Percentiles rank a stretch among this genome's conserved stretches.
phyloP scores from a whole-genome alignment of 2,797 vertebrate genomes.

The Nyctibius grandis region DNA sequence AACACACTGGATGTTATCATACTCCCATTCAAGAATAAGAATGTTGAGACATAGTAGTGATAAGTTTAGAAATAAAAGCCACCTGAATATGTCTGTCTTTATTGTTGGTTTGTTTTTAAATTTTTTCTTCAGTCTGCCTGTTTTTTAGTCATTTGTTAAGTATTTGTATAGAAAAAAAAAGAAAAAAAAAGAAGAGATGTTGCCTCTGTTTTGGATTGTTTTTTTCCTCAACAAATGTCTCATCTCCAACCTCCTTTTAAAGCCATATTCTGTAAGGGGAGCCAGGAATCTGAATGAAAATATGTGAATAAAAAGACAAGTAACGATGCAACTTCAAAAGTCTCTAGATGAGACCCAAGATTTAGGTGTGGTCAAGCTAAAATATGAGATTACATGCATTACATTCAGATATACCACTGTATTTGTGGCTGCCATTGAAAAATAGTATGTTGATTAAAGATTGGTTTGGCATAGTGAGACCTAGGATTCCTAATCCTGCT shows the following conservation, averaged over 20 bases:
- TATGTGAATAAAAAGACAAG: neutral
- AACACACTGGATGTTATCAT: neutral
- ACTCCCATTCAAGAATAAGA: neutral
- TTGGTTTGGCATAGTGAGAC: neutral
- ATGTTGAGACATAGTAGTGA: neutral
- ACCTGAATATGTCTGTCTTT: neutral
- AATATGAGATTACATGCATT: neutral
- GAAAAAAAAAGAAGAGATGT: too few relatives aligned
- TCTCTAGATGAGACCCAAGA: neutral
- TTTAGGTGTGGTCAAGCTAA: neutral
- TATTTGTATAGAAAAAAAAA: neutral
- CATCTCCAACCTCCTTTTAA: neutral
- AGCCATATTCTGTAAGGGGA: neutral
- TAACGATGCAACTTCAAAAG: neutral
- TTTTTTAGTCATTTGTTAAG: neutral
- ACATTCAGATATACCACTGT: neutral
- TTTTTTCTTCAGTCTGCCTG: neutral
- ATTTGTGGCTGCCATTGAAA: neutral
- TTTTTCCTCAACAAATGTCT: neutral
- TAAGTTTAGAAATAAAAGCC: neutral
- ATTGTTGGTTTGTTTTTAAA: neutral
- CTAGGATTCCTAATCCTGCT: neutral
- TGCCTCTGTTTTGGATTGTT: neutral
- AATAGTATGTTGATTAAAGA: neutral
- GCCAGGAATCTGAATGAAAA: neutral